Base-by-base conservation (phyloP, 1,140 invertebrate genomes). In the Papilio polyxenes region DNA sequence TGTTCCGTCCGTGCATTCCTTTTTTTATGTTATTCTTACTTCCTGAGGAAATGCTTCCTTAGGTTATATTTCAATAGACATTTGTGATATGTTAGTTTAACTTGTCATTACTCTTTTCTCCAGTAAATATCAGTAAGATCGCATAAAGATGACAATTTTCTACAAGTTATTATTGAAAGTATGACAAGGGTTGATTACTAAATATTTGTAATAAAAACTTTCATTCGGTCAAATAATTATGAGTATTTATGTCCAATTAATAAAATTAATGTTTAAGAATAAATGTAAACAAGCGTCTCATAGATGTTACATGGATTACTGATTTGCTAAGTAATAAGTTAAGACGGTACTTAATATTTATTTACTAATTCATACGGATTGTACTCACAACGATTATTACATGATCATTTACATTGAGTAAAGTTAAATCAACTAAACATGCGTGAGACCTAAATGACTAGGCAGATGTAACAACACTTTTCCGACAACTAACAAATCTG, bases 1-100 rank as follows among this genome's bases (percentile, higher is more conserved):
- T 77, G 75, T 56, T 77, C 75, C 75, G 75, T 23, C 49, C 75
- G 20, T 53, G 49, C 23, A 48, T 75, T 75, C 37, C 40, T 75
- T 48, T 75, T n/a, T 9, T 74, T 74, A 72, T 72, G 65, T 72
- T 3, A 6, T 31, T 37, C 31, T 31, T 31, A 72, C 65, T 37
- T 72, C 65, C 65, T 40, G 31, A 72, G 65, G 65, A 72, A 72
- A 31, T 69, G 37, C 23, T 69, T 72, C 65, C 65, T 3, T 15
- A 72, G 65, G 0, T 72, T 40, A 72, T 17, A 72, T 72, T 65
- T 65, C 2, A 65, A 10, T 65, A 65, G 11, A 56, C 15, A 6
- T 17, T 56, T 56, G 15, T 56, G 51, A 31, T 31, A 31, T 31
- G 23, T 31, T 31, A 31, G 23, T 31, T 31, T 31, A 31, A 31